Percentiles rank a stretch among this genome's conserved stretches.
Conservation (phyloP, 2,797 vertebrate species). For the Sebastes itinus region DNA sequence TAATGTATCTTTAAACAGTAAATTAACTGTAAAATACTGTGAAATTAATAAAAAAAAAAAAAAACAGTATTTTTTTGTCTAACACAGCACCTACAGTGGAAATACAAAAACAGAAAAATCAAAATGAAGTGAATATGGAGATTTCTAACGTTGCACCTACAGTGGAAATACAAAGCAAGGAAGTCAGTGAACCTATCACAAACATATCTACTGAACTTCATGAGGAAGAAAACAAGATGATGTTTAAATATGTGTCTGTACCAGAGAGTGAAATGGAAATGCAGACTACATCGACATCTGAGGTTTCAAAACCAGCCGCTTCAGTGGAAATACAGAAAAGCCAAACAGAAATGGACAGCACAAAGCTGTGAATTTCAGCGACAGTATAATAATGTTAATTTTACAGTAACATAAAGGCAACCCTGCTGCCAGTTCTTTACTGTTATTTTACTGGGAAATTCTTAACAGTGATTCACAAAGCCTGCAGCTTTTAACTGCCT, state of each 20-base stretch:
- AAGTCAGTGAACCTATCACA: slow-evolving; percentile 1
- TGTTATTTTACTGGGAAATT: no score
- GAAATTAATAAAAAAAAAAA: no score
- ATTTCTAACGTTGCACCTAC: not conserved
- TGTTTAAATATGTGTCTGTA: no score
- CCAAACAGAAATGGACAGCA: not conserved
- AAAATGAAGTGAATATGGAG: not conserved
- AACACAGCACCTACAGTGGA: not conserved
- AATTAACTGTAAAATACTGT: no score
- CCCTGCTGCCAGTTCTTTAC: no score
- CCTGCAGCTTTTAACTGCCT: slow-evolving; percentile 24
- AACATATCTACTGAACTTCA: not conserved
- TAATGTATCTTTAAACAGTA: no score
- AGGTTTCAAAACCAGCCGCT: not conserved
- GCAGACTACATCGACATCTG: not conserved
- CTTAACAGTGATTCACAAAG: not conserved
- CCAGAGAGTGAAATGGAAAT: not conserved
- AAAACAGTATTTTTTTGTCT: no score
- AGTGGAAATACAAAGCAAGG: slow-evolving; percentile 27
- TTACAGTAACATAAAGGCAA: no score
- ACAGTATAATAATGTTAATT: no score
- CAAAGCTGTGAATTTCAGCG: no score
- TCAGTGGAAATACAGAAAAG: not conserved
- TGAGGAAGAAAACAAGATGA: not conserved
- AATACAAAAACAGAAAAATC: not conserved